A percentile compares a stretch with the other conserved stretches of the same genome.
phyloP scores from a whole-genome alignment of 2,113 vertebrate species.

The Megaleporinus macrocephalus region DNA sequence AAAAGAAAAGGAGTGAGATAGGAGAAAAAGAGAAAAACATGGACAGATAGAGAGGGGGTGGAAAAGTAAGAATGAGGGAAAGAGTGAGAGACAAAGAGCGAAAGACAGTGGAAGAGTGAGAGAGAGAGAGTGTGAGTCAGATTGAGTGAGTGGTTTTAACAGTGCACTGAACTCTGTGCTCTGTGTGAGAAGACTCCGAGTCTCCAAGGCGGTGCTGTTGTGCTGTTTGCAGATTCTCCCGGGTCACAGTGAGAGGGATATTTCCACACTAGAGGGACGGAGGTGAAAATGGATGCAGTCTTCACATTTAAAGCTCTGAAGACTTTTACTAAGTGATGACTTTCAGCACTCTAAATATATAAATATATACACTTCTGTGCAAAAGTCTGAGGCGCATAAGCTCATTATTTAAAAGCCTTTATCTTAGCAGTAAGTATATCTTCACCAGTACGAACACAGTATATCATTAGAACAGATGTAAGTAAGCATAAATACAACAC shows the following conservation, averaged over 20 bases:
- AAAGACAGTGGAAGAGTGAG: neutral
- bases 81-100: neutral
- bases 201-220: neutral
- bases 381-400: too few relatives aligned
- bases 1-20: neutral
- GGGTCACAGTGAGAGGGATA: neutral
- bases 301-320: neutral
- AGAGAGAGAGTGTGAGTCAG: conserved; percentile 39
- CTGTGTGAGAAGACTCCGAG: neutral
- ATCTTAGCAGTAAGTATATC: too few relatives aligned
- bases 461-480: too few relatives aligned
- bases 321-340: neutral
- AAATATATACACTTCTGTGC: neutral
- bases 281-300: conserved; percentile 43
- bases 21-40: neutral
- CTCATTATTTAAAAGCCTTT: too few relatives aligned
- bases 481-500: too few relatives aligned
- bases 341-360: neutral
- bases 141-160: neutral
- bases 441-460: too few relatives aligned
- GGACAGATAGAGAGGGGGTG: neutral
- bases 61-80: neutral
- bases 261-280: neutral
- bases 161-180: neutral
- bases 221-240: conserved; percentile 31